Conservation (phyloP, 2,797 vertebrate genomes). For the Lacerta bilineata region DNA sequence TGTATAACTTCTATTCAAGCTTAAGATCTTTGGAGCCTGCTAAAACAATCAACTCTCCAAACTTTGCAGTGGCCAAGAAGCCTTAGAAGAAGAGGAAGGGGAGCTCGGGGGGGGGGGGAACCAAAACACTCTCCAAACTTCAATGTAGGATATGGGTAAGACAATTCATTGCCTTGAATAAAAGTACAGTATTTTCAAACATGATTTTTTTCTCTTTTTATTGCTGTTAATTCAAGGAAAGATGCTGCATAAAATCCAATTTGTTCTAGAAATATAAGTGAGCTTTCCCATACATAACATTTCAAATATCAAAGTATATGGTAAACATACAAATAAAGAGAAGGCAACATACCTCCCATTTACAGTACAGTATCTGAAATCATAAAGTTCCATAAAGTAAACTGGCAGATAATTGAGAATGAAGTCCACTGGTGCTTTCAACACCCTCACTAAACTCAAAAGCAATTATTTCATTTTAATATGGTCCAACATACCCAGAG, state of each 20-base stretch:
- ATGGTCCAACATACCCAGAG: slow-evolving; percentile 86
- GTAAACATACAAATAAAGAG: slow-evolving; percentile 92
- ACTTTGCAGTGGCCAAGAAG: background rate
- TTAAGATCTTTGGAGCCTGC: background rate
- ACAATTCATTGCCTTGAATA: background rate
- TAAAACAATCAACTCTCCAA: background rate
- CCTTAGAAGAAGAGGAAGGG: too few relatives aligned
- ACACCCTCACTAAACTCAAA: slow-evolving; percentile 80
- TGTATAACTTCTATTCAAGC: background rate
- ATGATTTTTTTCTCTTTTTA: slow-evolving; percentile 84
- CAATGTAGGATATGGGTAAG: background rate
- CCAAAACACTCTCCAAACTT: background rate
- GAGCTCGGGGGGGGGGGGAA: too few relatives aligned
- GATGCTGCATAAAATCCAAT: slow-evolving; percentile 94
- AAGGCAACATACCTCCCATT: slow-evolving; percentile 86
- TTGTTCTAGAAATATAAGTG: slow-evolving; percentile 95
- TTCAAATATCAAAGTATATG: slow-evolving; percentile 94
- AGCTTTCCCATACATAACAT: slow-evolving; percentile 91
- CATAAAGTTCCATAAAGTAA: slow-evolving; percentile 85
- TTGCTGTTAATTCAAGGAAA: slow-evolving; percentile 95
- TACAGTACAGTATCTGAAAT: slow-evolving; percentile 91
- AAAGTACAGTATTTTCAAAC: slow-evolving; percentile 68
- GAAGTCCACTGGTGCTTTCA: slow-evolving; percentile 76
- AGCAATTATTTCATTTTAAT: slow-evolving; percentile 79
- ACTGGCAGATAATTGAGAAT: slow-evolving; percentile 82